Base-by-base conservation (phyloP, 2,888 invertebrate species). In the Amorpha juglandis region DNA sequence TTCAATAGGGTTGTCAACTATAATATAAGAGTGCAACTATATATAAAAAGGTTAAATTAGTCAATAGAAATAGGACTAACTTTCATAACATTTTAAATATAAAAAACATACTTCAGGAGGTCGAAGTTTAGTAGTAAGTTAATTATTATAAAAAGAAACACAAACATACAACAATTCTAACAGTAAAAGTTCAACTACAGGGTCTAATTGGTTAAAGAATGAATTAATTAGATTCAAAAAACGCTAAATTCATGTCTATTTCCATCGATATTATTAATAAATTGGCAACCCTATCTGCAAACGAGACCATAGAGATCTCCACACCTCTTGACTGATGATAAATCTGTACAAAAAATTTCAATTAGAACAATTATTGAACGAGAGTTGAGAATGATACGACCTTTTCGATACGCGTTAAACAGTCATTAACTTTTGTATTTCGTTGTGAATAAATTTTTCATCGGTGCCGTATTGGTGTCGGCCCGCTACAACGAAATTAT, bases 341-440 rank as follows among this genome's bases (percentile, higher is more conserved):
- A 79, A 86, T 82, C 78, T 73, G 73, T 68, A 81, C 79, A 86
- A 84, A 79, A 83, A 88, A 83, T 76, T 73, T 73, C 83, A 87
- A 88, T 86, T 86, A 86, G 78, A 84, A 84, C 82, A 84, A 84
- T 86, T n/a, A n/a, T n/a, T 83, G 84, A 84, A 84, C 80, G 80
- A 80, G 77, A 75, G 76, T 71, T 70, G 70, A 73, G 75, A 79
- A 78, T 74, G 76, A 78, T 78, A 73, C 73, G 63, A 67, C 78
- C 74, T 77, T 81, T 82, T 81, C 73, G 77, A 79, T 77, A 79
- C 82, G 83, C 83, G 84, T 85, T 84, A 82, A 83, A 83, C 76
- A 83, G 80, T 81, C 84, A 86, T 88, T 89, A 88, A 79, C 78
- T 75, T 75, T 73, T 77, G 78, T 78, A 82, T 80, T 73, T 74